Conservation (phyloP, 2,797 vertebrate genomes). For the Monodelphis domestica region DNA sequence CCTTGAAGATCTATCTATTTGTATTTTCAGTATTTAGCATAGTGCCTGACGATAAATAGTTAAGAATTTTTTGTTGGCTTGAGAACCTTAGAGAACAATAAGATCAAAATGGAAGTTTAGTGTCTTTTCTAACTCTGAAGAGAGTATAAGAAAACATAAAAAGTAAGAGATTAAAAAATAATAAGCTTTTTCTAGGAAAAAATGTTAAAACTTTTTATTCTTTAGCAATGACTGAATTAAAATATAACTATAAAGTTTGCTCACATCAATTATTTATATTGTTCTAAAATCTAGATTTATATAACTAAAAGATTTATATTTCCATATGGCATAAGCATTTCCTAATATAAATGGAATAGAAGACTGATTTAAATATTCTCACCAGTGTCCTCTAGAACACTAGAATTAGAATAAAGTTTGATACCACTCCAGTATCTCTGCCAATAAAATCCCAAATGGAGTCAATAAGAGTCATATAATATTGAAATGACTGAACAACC, state of each 20-base stretch:
- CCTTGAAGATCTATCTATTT: not conserved
- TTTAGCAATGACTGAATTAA: not conserved
- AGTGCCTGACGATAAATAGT: not conserved
- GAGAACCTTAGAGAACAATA: not conserved
- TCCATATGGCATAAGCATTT: not conserved
- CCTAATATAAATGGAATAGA: not conserved
- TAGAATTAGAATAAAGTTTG: no score
- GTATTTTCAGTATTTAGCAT: not conserved
- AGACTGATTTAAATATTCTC: not conserved
- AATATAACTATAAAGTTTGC: not conserved
- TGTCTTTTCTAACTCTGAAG: not conserved
- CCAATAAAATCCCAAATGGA: no score
- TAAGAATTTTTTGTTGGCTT: not conserved
- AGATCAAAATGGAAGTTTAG: not conserved
- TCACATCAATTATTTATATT: not conserved
- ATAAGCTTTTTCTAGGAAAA: not conserved
- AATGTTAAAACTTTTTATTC: not conserved
- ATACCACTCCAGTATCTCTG: no score
- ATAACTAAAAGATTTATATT: not conserved
- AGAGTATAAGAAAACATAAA: not conserved
- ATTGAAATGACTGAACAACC: no score
- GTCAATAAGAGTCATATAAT: no score
- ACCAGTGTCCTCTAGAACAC: not conserved
- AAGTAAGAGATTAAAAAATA: not conserved
- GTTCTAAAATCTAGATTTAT: not conserved